Evolutionary conservation across 2,113 vertebrate species (phyloP).

Genomic region (Laticauda laticaudata): DNA sequence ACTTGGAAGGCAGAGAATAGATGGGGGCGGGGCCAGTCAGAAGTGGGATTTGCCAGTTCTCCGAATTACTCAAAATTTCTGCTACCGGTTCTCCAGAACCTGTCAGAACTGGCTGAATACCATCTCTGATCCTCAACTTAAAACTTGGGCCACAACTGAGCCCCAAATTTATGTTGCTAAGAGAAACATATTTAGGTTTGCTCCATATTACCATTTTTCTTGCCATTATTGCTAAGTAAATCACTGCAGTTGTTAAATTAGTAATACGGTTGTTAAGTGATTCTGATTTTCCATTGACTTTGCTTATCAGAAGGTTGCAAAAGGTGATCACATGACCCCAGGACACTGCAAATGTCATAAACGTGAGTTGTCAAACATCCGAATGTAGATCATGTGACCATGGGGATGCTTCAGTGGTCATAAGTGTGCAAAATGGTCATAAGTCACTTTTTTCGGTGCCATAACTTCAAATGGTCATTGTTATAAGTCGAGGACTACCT

Average conservation of each 20-base stretch:
- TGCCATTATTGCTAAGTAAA: background rate
- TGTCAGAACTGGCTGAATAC: too few relatives aligned
- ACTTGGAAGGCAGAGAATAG: too few relatives aligned
- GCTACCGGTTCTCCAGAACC: too few relatives aligned
- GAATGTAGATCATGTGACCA: background rate
- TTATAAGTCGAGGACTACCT: background rate
- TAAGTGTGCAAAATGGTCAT: background rate
- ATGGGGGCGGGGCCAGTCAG: too few relatives aligned
- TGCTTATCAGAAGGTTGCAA: background rate
- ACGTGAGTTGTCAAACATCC: background rate
- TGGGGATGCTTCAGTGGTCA: background rate
- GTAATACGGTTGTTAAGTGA: background rate
- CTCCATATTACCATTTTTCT: background rate
- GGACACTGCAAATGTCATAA: background rate
- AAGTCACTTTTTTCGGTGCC: background rate
- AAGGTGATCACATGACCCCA: background rate
- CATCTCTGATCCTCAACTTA: too few relatives aligned
- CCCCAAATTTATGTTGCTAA: background rate
- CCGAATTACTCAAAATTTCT: too few relatives aligned
- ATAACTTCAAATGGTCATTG: background rate
- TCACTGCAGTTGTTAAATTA: background rate
- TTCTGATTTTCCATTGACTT: background rate
- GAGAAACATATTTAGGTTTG: too few relatives aligned
- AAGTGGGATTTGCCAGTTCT: too few relatives aligned
- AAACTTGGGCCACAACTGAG: background rate